Base-by-base conservation (phyloP, 2,797 vertebrate species). In the Borostomias antarcticus region DNA sequence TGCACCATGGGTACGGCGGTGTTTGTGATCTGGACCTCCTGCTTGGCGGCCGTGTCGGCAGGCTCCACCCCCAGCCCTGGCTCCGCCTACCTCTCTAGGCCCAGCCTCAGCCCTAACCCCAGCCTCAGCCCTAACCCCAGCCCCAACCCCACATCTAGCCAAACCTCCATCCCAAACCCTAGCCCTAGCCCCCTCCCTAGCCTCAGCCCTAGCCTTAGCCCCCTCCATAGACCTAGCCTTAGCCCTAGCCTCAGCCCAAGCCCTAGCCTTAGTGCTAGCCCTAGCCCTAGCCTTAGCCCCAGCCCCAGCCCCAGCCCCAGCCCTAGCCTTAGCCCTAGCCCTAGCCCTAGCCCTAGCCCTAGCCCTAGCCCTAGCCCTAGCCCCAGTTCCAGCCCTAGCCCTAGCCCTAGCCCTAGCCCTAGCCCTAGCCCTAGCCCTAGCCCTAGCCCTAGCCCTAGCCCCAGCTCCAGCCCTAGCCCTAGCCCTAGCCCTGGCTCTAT, bases 1-100 rank as follows among this genome's bases (percentile, higher is more conserved):
- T 69, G 50, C 80, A 75, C 71, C 76, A 86, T 86, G 84, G 72
- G 71, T 40, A 29, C 74, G 32, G 56, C 65, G 62, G 70, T 70
- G 66, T 77, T 69, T 56, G 74, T 85, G 6, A 5, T 79, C 23
- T 58, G 83, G 66, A 68, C 63, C 53, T 66, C 35, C 43, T 80
- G 70, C 68, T 59, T 59, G 62, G 40, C n/a, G 40, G n/a, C 40
- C n/a, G 40, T 45, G 40, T n/a, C 40, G n/a, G 15, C n/a, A 4
- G 15, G 40, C 40, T 4, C 17, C 15, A 17, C n/a, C 40, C 15
- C 40, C 40, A 45, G 40, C 40, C 40, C 15, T 15, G n/a, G 40
- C 40, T 45, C 40, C n/a, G n/a, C 40, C 40, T 45, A 13, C n/a
- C 40, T 45, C 17, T 5, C 40, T n/a, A 45, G 40, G 1, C 5